Percentiles rank a stretch among this genome's conserved stretches.
These are phyloP conservation scores for Copidosoma floridanum DNA, from an alignment of 1,140 invertebrate genomes.

Conservation along the genomic window DNA sequence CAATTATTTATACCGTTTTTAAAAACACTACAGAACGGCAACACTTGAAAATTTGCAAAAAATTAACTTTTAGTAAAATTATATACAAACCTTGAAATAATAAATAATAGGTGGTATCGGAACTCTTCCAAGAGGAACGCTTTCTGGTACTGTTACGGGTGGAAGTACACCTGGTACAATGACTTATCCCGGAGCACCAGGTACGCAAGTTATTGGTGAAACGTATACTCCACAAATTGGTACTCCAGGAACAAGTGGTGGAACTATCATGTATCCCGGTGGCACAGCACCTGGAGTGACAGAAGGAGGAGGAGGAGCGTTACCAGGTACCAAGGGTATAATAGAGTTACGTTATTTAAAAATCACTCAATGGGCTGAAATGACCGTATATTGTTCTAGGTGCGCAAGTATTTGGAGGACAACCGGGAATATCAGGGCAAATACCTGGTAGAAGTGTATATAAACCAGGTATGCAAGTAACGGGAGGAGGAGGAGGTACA, in stretches of 20 bases:
- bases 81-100: no score
- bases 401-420: background rate
- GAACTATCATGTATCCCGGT: constrained; percentile 2
- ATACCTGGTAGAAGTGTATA: background rate
- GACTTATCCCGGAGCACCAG: background rate
- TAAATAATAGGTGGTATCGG: no score
- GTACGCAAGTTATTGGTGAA: no score
- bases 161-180: background rate
- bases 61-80: no score
- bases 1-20: no score
- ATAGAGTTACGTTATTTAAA: no score
- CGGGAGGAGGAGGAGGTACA: background rate
- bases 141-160: background rate
- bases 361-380: constrained; percentile 2
- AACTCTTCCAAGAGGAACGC: background rate
- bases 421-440: background rate
- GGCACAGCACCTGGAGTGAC: constrained; percentile 17
- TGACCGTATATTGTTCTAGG: no score
- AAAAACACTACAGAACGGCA: no score
- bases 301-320: no score
- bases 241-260: background rate
- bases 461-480: background rate
- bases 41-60: no score
- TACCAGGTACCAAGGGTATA: background rate
- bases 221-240: background rate